Base-by-base conservation (phyloP, 1,140 invertebrate species). In the Nylanderia fulva region DNA sequence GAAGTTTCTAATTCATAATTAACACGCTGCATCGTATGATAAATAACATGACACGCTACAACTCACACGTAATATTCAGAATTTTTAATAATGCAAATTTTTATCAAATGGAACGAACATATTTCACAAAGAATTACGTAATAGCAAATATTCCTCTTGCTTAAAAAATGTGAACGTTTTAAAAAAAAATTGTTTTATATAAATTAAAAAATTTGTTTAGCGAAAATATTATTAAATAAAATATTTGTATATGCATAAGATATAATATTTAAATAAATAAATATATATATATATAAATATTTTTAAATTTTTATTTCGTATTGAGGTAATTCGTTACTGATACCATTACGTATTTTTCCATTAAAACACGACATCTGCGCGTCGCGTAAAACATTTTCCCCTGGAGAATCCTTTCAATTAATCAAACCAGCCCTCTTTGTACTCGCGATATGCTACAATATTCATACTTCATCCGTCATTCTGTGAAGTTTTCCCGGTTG, bases 391-490 rank as follows among this genome's bases (percentile, higher is more conserved):
- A 82, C 52, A 72, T 82, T 82, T 72, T 72, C 66, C 54, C 56
- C 21, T 18, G 56, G 39, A 39, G 42, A 9, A 72, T 72, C 77
- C 24, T 24, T 60, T 82, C 66, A 72, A 82, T 82, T 82, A 82
- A 82, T 82, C 77, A 82, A 82, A 69, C 66, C 15, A 7, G 36
- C 6, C 69, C 24, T 72, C 77, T 82, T 58, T 82, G 77, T 72
- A 18, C 24, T 39, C 39, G 36, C 52, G 75, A 66, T 77, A 66
- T 36, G 48, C 52, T 82, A 71, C 77, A 58, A 71, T 82, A 82
- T 82, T 82, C 66, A 82, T 60, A 82, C 66, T 82, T 82, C 66
- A 82, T 71, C 66, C 77, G 77, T 82, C 77, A 82, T 71, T 82
- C 69, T 60, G 52, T 48, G 27, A 72, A 82, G 36, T 82, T 82